These are phyloP conservation scores for Eolophus roseicapilla DNA, from an alignment of 2,113 vertebrate genomes.

Conservation along the genomic window DNA sequence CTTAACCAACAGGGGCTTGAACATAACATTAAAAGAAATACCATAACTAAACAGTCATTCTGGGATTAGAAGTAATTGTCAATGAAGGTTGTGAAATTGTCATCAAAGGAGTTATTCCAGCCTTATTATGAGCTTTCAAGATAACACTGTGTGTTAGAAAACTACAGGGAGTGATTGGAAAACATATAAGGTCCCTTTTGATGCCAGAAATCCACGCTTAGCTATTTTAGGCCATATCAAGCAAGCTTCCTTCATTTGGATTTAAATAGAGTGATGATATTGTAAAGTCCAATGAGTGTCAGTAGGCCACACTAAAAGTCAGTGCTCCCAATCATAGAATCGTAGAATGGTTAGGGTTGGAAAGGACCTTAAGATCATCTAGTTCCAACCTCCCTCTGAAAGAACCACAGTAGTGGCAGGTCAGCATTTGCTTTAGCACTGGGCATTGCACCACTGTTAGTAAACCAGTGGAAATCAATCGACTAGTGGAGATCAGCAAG, in stretches of 20 bases:
- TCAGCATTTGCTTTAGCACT: neutral
- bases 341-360: neutral
- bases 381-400: neutral
- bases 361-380: neutral
- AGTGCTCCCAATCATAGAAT: neutral
- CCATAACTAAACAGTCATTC: neutral
- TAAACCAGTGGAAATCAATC: neutral
- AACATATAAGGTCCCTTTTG: neutral
- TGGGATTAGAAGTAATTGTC: conserved; percentile 29
- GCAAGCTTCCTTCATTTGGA: neutral
- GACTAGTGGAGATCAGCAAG: neutral
- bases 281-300: neutral
- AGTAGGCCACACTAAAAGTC: neutral
- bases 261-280: neutral
- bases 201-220: conserved; percentile 12
- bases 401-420: neutral
- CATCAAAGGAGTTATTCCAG: conserved; percentile 26
- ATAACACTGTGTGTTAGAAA: neutral
- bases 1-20: neutral
- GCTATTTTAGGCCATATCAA: neutral
- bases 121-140: neutral
- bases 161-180: neutral
- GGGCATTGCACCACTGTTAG: neutral
- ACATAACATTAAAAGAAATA: neutral
- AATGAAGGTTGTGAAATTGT: neutral